Percentiles rank a stretch among this genome's conserved stretches.
These are phyloP conservation scores for Lepus europaeus DNA, from an alignment of 2,113 vertebrate species.

Conservation along the genomic window DNA sequence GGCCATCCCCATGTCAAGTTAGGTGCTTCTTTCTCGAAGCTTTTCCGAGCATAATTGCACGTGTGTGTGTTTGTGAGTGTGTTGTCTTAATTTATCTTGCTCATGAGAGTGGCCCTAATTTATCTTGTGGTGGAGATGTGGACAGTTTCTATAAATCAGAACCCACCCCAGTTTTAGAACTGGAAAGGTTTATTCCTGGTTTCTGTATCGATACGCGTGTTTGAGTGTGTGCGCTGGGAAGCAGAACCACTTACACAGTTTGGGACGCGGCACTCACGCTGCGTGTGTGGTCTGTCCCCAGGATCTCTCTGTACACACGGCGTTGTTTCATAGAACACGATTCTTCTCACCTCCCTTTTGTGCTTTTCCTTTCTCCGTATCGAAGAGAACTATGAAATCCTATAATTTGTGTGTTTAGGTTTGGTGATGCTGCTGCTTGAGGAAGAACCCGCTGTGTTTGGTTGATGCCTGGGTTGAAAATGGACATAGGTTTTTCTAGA, in stretches of 20 bases:
- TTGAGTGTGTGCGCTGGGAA: neutral
- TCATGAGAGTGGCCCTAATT: fast-evolving
- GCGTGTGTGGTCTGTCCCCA: neutral
- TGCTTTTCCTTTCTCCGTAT: neutral
- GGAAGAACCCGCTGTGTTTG: neutral
- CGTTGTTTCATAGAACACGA: neutral
- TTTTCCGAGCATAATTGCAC: neutral
- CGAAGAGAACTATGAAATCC: neutral
- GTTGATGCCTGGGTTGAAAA: neutral
- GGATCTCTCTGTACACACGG: neutral
- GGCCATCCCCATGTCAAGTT: neutral
- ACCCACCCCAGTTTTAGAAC: neutral
- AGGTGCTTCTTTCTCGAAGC: neutral
- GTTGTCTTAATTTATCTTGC: neutral
- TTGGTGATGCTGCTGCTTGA: neutral
- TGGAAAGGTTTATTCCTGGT: neutral
- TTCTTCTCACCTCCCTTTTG: neutral
- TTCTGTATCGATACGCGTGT: neutral
- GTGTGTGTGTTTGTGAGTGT: neutral
- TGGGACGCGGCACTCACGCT: neutral
- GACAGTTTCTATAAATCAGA: neutral
- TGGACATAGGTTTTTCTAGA: neutral
- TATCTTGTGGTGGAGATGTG: neutral
- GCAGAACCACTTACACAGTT: neutral
- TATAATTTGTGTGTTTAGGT: neutral